Evolutionary conservation across 2,113 vertebrate genomes (phyloP), one percentile per base, ranked within the genome.

Genomic region (Pituophis catenifer): DNA sequence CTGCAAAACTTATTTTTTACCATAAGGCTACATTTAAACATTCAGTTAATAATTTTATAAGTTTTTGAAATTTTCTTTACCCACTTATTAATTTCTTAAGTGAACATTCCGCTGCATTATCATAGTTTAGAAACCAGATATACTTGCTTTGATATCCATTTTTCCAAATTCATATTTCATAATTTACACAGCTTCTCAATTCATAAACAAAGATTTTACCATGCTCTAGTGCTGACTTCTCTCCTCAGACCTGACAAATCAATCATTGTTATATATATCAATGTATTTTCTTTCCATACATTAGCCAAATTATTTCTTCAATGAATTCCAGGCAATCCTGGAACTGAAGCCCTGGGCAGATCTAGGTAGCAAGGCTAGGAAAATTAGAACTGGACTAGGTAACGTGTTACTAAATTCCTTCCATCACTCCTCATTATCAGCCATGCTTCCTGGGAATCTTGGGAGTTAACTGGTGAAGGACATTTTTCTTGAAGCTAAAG

Each of bases 21-120:
- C 94, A 75, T 89, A 92, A 59, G 70, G 93, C 87, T 17, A 92
- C 93, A 29, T 89, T 95, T 92, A 94, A 88, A 86, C 33, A 86
- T 86, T 93, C 70, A 93, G 81, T 94, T 52, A 95, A 90, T 95
- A 96, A 95, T 94, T 94, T 93, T 38, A 0, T 81, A 44, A 1
- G 59, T 21, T 86, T 15, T 33, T 89, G 29, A 86, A 53, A 12
- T 50, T 89, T 89, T 54, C 65, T 89, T 81, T 23, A 85, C 24
- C 21, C 17, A 88, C 21, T 12, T 87, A 65, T 88, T 88, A 75
- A 89, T 70, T 89, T 89, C 12, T 33, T 3, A 38, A 52, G 7
- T 17, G 88, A 65, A 88, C 17, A 8, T 65, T 26, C 29, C 1
- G 0, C 23, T 5, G 23, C 21, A 33, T 85, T 50, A 86, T 86